Base-by-base conservation (phyloP, 2,888 invertebrate species). In the Temnothorax unifasciatus region DNA sequence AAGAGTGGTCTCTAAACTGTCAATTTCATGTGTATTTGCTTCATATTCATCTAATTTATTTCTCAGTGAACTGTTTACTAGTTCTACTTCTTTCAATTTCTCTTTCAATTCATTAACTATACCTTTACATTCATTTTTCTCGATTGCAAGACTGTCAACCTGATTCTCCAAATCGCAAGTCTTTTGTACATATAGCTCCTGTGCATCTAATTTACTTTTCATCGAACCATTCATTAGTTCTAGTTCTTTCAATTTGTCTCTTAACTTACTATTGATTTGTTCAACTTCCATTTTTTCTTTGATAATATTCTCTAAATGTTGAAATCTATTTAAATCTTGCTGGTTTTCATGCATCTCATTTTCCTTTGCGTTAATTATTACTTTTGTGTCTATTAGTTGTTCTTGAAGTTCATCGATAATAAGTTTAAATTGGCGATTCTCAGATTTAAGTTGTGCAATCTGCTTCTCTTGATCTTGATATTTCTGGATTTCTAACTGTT, bases 41-140 rank as follows among this genome's bases (percentile, higher is more conserved):
- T 74, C 52, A 41, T 25, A 38, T 18, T 38, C 25, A 29, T 66
- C 38, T 38, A 66, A 57, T 34, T 66, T 66, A 18, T 21, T n/a
- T 63, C 38, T 64, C 61, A 54, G 34, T 63, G 18, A 61, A 69
- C 0, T 73, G 3, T 73, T 59, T 3, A 2, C 1, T 41, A 34
- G 3, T 79, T 83, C 66, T 52, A 11, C 47, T 63, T 87, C 79
- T 47, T 52, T 44, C 41, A 71, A 54, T 25, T 76, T 82, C 41
- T 63, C 34, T 38, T 83, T 50, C 38, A 81, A 82, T 15, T 81
- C 77, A 15, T 9, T 15, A 18, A 63, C 50, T 18, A 76, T 50
- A 41, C 50, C 25, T 29, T 81, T 66, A n/a, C 63, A 54, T 79
- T 83, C 71, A 29, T 41, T 41, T 63, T 83, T 90, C 13, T 87